Evolutionary conservation across 2,888 invertebrate genomes (phyloP).

Genomic region (Cataglyphis livida): DNA sequence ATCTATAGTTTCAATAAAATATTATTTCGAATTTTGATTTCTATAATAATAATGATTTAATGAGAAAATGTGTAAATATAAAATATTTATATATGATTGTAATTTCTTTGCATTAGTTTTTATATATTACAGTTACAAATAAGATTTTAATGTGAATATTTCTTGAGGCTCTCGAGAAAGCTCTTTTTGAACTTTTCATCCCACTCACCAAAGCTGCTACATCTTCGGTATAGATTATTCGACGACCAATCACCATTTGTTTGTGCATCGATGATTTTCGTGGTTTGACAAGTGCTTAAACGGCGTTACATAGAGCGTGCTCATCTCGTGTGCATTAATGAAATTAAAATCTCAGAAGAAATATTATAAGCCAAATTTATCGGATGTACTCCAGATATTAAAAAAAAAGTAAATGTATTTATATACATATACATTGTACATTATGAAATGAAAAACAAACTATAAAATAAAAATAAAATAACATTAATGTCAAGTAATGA

Average conservation of each 20-base stretch:
- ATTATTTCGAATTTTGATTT: background rate
- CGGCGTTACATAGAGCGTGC: slow-evolving; percentile 32
- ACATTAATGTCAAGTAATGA: background rate
- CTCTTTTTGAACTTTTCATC: slow-evolving; percentile 4
- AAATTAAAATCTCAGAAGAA: slow-evolving; percentile 1
- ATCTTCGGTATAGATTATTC: slow-evolving; percentile 46
- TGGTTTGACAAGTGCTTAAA: slow-evolving; percentile 33
- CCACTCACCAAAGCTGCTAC: slow-evolving; percentile 68
- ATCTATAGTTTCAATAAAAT: slow-evolving; percentile 2
- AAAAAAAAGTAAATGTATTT: background rate
- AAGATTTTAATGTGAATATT: background rate
- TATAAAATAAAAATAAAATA: background rate
- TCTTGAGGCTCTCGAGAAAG: slow-evolving; percentile 1
- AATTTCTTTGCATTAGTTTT: background rate
- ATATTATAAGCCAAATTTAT: slow-evolving; percentile 11
- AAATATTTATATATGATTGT: background rate
- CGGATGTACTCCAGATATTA: background rate
- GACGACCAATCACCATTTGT: slow-evolving; percentile 38
- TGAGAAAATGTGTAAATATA: background rate
- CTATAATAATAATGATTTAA: background rate
- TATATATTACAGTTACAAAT: background rate
- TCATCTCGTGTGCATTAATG: slow-evolving; percentile 40
- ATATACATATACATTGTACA: background rate
- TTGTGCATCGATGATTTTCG: slow-evolving; percentile 45
- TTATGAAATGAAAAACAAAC: background rate